Evolutionary conservation across 2,888 invertebrate species (phyloP), one percentile per base, ranked within the genome.

Genomic region (Eumacrocentrus americanus): DNA sequence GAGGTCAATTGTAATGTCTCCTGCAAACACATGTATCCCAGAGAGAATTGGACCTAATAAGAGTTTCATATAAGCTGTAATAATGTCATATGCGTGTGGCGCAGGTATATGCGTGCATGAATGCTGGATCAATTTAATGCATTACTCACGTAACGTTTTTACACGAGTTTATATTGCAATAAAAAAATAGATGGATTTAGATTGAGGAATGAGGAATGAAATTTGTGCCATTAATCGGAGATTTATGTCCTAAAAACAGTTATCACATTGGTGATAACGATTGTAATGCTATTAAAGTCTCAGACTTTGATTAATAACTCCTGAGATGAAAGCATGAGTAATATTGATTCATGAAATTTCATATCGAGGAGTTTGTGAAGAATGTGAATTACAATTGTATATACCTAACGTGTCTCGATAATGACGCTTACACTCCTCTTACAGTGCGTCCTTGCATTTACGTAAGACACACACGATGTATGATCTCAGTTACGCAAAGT

Each of bases 361-460:
- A n/a, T n/a, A n/a, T n/a, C n/a, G n/a, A n/a, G n/a, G n/a, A n/a
- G n/a, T n/a, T n/a, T n/a, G n/a, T n/a, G n/a, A 29, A 29, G 9
- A 29, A 29, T 6, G 9, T 29, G 4, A 29, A 29, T 29, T 29
- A 29, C 5, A 11, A 16, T 2, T 12, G 3, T 12, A 12, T 22
- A 11, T 6, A 12, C 5, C 2, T 11, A 5, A 9, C 5, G n/a
- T 44, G 22, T 22, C 44, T 18, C 20, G 4, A 20, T 20, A 14
- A 3, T 46, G 23, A 14, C 23, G 12, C 22, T 46, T 25, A 12
- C 25, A 46, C 14, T 46, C 18, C 44, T 44, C n/a, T 46, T 46
- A n/a, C 25, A 25, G 6, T 42, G 46, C 60, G 71, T 71, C 69
- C 69, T 72, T 71, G 72, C 63, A 59, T 67, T 72, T 72, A 69